Conservation (phyloP, 2,797 vertebrate genomes). For the Sebastes melanostomus region DNA sequence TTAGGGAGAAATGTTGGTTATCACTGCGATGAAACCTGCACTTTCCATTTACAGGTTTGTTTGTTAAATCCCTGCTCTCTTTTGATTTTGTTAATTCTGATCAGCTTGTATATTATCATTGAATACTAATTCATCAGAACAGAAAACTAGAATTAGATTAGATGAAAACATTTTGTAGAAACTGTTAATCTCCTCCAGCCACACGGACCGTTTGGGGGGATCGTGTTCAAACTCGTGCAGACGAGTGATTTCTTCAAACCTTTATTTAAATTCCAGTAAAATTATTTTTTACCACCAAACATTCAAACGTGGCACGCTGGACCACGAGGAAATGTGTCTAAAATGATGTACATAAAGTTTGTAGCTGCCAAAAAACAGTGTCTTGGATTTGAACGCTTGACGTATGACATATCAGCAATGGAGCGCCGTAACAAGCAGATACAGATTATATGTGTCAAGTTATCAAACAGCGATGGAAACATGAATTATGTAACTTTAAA, state of each 20-base stretch:
- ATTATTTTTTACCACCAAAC: neutral
- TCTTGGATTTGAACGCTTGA: neutral
- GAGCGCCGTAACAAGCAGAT: neutral
- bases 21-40: neutral
- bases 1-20: neutral
- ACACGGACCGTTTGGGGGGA: neutral
- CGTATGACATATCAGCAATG: neutral
- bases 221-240: neutral
- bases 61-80: neutral
- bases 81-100: neutral
- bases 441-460: neutral
- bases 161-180: neutral
- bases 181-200: neutral
- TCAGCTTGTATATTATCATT: neutral
- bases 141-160: neutral
- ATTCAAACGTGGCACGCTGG: fast-evolving
- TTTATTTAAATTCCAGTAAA: neutral
- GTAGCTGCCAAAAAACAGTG: neutral
- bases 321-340: neutral
- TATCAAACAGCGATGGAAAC: neutral
- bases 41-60: neutral
- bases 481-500: neutral
- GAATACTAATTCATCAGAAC: neutral
- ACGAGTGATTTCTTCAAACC: neutral
- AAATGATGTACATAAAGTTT: neutral